Base-by-base conservation (phyloP, 2,888 invertebrate genomes). In the Erebia palarica region DNA sequence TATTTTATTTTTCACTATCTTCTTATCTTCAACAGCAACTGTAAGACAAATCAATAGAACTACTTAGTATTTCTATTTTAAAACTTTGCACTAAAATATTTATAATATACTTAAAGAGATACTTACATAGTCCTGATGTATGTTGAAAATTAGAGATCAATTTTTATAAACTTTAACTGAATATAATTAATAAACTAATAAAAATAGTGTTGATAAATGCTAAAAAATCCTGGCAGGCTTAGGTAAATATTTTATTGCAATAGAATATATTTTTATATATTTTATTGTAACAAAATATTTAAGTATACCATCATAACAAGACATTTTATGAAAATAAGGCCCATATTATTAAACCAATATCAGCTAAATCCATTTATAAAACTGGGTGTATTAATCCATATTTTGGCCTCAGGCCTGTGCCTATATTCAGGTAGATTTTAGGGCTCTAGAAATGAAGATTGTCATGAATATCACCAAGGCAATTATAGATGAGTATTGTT, bases 61-160 rank as follows among this genome's bases (percentile, higher is more conserved):
- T 60, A 57, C 64, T 74, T 65, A 72, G 64, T 59, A 66, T 55
- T 63, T 65, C 36, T 11, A 42, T 61, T 51, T 7, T 44, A 18
- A 21, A 51, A 27, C 21, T 8, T 60, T 21, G 59, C 27, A 67
- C 21, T 57, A 68, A 53, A 55, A 65, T 83, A 84, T 79, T 36
- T 83, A 71, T 67, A 65, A n/a, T 64, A 72, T 49, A 82, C 47
- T 75, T 76, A 81, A 85, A 86, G 78, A 81, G 81, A 88, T 90
- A 89, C 90, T 87, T 87, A 88, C 85, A 83, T 77, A 75, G 72
- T 77, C 77, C 51, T 55, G 61, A 49, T 53, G 66, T 16, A 47
- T 47, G 57, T 65, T 27, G 16, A 47, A 55, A 16, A 53, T 16
- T 47, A 18, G 5, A 18, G 42, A 42, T 44, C 44, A 21, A 61